Evolutionary conservation across 2,797 vertebrate genomes (phyloP), one percentile per base, ranked within the genome.

Genomic region (Sebastolobus alascanus): DNA sequence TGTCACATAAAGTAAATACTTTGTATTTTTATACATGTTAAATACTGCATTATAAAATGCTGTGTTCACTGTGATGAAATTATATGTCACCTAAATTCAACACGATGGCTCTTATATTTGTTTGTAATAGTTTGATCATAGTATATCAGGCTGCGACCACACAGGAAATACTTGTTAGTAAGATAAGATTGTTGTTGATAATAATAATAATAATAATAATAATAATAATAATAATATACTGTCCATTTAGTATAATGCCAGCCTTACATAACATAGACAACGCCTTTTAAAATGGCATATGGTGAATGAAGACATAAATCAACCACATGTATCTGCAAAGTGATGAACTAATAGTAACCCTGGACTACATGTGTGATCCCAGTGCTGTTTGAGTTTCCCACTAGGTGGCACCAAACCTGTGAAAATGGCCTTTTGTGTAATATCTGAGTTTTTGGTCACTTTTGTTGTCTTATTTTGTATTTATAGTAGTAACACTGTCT

Each of bases 201-300:
- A 9, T 50, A 8, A 38, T 35, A 35, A 35, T 31, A 31, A 38
- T 40, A 40, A 38, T 40, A 40, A 40, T 40, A 40, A 9, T 50
- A 8, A 38, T 35, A 35, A 35, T 31, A 31, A 38, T 40, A 40
- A 38, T 40, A 40, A 40, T 40, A 40, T 14, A 43, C 40, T 43
- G 5, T 43, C 0, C 40, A 43, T 43, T 46, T 0, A 46, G 16
- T 16, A 46, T 46, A 46, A 43, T 46, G 14, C 40, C 40, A 0
- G 0, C 14, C 40, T 16, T 46, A 14, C 16, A 0, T 43, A 2
- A 16, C 14, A 43, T 1, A 46, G 40, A 18, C 14, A 46, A 18
- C 16, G 40, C 46, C 0, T 35, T 35, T 35, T 63, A 37, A 37
- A 61, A 2, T 25, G 13, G 12, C 35, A 25, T 14, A 40, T 40